Evolutionary conservation across 2,113 vertebrate species (phyloP).

Genomic region (Rana temporaria): DNA sequence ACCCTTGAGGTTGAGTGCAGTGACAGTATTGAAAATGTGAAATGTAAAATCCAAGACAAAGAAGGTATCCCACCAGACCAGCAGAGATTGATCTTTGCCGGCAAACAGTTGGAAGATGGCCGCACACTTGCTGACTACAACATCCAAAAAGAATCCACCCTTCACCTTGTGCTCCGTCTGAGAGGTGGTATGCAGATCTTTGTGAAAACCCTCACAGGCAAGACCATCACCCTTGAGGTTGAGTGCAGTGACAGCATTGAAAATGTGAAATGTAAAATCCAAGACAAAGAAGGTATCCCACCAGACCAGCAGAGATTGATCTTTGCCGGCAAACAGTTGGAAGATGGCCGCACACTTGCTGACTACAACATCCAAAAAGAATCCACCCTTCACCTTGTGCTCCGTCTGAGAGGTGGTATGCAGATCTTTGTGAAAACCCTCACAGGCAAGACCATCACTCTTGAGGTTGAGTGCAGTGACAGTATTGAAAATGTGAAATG

Average conservation of each 20-base stretch:
- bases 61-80: too few relatives aligned
- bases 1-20: too few relatives aligned
- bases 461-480: conserved; percentile 83
- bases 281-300: conserved; percentile 74
- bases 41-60: too few relatives aligned
- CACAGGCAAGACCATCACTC: conserved; percentile 61
- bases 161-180: too few relatives aligned
- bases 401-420: conserved; percentile 80
- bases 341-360: conserved; percentile 63
- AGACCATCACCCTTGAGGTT: conserved; percentile 74
- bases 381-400: conserved; percentile 78
- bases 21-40: too few relatives aligned
- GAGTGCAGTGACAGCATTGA: conserved; percentile 84
- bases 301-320: conserved; percentile 63
- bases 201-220: conserved; percentile 54
- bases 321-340: conserved; percentile 63
- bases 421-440: conserved; percentile 75
- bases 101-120: too few relatives aligned
- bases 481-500: conserved; percentile 86
- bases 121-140: too few relatives aligned
- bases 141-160: too few relatives aligned
- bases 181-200: conserved; percentile 60
- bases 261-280: conserved; percentile 85
- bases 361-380: conserved; percentile 76
- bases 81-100: too few relatives aligned